Conservation (phyloP, 1,140 invertebrate species). For the roundworm (Caenorhabditis elegans) region DNA sequence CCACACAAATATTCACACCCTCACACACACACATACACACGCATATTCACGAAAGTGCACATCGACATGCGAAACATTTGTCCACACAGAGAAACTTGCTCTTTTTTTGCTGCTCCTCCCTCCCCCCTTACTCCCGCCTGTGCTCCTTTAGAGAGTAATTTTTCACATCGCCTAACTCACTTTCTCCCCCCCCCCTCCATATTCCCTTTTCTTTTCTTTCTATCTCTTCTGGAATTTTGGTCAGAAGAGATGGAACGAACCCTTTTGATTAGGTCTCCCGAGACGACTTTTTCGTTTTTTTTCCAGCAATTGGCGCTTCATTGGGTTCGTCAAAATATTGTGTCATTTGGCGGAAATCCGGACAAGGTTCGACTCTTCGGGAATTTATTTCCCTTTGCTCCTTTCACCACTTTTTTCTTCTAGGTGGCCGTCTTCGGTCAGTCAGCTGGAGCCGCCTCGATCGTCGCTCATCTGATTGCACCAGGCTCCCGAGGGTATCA, state of each 20-base stretch:
- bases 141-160: slow-evolving; percentile 17
- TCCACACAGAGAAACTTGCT: background rate
- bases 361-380: background rate
- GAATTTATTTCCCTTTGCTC: background rate
- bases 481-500: slow-evolving; percentile 76
- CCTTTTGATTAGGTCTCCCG: slow-evolving; percentile 29
- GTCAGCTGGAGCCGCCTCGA: slow-evolving; percentile 88
- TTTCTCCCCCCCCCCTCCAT: background rate
- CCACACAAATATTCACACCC: slow-evolving; percentile 6
- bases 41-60: background rate
- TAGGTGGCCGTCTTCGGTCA: slow-evolving; percentile 89
- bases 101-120: background rate
- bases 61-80: slow-evolving; percentile 20
- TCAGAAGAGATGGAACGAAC: background rate
- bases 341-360: slow-evolving; percentile 87
- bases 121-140: background rate
- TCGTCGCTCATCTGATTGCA: slow-evolving; percentile 87
- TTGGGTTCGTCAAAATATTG: slow-evolving; percentile 91
- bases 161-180: slow-evolving; percentile 20
- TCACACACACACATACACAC: background rate
- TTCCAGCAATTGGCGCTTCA: slow-evolving; percentile 76
- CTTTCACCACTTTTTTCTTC: slow-evolving; percentile 66
- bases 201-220: background rate
- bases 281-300: background rate
- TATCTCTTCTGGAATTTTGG: background rate